A percentile compares a stretch with the other conserved stretches of the same genome.
phyloP scores from a whole-genome alignment of 2,888 invertebrate species.

The Allolobophora icterica region DNA sequence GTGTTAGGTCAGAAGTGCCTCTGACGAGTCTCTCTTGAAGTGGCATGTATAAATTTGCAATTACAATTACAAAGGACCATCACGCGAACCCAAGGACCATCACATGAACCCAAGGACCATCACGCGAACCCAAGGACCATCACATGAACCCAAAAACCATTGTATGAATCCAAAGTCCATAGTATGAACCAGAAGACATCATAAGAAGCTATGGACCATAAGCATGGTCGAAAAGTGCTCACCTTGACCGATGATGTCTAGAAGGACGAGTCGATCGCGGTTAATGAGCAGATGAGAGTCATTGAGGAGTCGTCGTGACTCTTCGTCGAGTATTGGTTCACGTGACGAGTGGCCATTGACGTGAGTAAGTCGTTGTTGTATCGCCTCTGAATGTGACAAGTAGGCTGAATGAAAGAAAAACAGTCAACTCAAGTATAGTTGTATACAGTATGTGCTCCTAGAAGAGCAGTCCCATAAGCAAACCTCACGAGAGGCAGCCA shows the following conservation, averaged over 20 bases:
- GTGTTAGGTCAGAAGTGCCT: too few species aligned
- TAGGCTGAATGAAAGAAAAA: neutral
- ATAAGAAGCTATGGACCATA: neutral
- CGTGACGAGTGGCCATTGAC: neutral
- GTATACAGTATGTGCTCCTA: neutral
- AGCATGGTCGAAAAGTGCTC: neutral
- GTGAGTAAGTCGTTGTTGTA: neutral
- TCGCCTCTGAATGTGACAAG: neutral
- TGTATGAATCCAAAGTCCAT: neutral
- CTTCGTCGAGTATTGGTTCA: slow-evolving; percentile 42
- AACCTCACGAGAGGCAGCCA: too few species aligned
- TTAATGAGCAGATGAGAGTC: slow-evolving; percentile 62
- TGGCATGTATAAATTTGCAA: too few species aligned
- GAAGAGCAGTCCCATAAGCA: too few species aligned
- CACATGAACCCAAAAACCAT: neutral
- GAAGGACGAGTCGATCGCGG: slow-evolving; percentile 58
- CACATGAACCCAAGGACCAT: neutral
- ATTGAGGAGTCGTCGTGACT: slow-evolving; percentile 50
- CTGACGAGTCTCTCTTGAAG: too few species aligned
- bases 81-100: neutral
- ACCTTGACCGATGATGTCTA: slow-evolving; percentile 65
- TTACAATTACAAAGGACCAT: too few species aligned
- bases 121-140: neutral
- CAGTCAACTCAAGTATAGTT: neutral
- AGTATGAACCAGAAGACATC: neutral